Evolutionary conservation across 2,113 vertebrate genomes (phyloP), one percentile per base, ranked within the genome.

Genomic region (Xenus cinereus): DNA sequence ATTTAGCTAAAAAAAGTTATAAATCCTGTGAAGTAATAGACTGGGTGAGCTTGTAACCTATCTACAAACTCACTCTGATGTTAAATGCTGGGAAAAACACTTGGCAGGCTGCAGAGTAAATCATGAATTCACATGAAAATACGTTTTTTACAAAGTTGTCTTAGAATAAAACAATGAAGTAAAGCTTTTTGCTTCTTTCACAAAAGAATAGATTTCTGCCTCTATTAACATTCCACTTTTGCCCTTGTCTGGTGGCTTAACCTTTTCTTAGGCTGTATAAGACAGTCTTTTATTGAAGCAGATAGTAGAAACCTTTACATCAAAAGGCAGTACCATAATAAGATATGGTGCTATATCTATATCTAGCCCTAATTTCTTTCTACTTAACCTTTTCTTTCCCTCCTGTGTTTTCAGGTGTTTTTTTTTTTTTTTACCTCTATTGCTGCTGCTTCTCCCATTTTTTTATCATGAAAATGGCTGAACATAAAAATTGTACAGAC

Each of bases 91-190:
- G 23, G 69, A 41, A 90, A 95, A 96, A 76, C 15, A 24, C 28
- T 63, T 84, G 77, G 46, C 32, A 75, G 30, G 10, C 37, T 50
- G 20, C 37, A 79, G 41, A 89, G n/a, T 21, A 92, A 93, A 81
- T 45, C 1, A 66, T 50, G 33, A 89, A 87, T 79, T 89, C 74
- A 41, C 69, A 76, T 32, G 37, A 92, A 92, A 93, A 75, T 76
- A 26, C 39, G 19, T 4, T 68, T 93, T 75, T 50, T 60, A 60
- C 5, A 21, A 46, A 87, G 37, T 87, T 91, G 2, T 7, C 9
- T 66, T 76, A 66, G 20, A 84, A 67, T 54, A 72, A 96, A 94
- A 90, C 91, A 95, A 84, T 54, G 79, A 94, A 88, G 51, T 30
- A 84, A 77, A 39, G 12, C 8, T 89, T 95, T 95, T 75, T 30